phyloP scores from a whole-genome alignment of 2,113 vertebrate species.

The Calidris pygmaea region DNA sequence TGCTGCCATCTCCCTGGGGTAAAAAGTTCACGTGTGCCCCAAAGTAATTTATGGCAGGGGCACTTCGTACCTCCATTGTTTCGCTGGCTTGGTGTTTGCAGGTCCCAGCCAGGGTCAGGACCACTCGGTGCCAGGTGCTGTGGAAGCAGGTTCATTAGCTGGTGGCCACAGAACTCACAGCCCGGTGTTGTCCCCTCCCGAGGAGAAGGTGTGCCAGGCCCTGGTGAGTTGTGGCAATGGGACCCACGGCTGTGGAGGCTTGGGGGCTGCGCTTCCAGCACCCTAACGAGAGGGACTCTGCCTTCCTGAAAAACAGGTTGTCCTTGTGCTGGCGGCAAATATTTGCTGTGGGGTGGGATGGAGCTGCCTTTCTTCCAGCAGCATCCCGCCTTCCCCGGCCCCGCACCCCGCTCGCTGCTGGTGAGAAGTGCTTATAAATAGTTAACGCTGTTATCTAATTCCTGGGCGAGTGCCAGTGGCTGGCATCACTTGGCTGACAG shows the following conservation, averaged over 20 bases:
- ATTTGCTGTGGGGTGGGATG: background rate
- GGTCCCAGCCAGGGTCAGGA: background rate
- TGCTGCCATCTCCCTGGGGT: background rate
- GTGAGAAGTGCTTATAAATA: conserved; percentile 19
- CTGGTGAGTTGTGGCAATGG: background rate
- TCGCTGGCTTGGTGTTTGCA: background rate
- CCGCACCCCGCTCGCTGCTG: background rate
- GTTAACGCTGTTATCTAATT: conserved; percentile 58
- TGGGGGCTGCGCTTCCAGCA: fast-evolving
- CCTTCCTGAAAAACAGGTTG: background rate
- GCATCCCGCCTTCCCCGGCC: background rate
- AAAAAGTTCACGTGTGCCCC: background rate
- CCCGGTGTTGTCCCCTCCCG: fast-evolving
- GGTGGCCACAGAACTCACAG: fast-evolving
- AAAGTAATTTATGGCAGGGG: background rate
- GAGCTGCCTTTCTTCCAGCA: fast-evolving
- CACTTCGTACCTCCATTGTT: background rate
- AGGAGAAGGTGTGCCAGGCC: background rate
- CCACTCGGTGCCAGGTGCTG: fast-evolving
- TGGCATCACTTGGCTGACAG: conserved; percentile 70
- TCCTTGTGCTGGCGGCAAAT: background rate
- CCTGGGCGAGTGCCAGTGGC: conserved; percentile 59
- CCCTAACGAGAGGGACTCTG: background rate
- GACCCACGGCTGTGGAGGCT: fast-evolving
- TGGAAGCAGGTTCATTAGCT: fast-evolving